Base-by-base conservation (phyloP, 2,797 vertebrate species). In the Mormyrops boulengeri region DNA sequence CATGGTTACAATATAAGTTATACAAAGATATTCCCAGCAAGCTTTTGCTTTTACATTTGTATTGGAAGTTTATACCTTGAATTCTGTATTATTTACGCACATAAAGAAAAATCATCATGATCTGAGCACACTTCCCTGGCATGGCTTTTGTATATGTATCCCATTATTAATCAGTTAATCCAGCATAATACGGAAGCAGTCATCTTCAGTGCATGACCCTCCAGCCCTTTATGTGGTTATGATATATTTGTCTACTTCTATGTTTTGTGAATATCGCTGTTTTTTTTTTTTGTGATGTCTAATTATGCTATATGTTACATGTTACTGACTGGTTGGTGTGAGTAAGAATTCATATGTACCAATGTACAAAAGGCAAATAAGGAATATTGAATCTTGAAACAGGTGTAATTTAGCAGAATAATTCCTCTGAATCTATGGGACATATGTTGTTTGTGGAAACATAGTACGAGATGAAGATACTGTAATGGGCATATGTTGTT, bases 351-450 rank as follows among this genome's bases (percentile, higher is more conserved):
- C 57, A 60, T 7, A n/a, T 60, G 57, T 62, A 62, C 22, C 22
- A 9, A 26, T 62, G 22, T 62, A 62, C 8, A 26, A 26, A 62
- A 62, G 7, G 57, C n/a, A 62, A 26, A 62, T 9, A 62, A 9
- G 60, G 60, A 62, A 26, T 26, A 66, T 1, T 3, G 60, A 80
- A 11, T 44, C 38, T 44, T 44, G 7, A 19, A 44, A 80, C 9
- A 19, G 17, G 17, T 38, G 30, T 80, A 80, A 41, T 80, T 41
- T 96, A 95, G 94, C 94, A 26, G 60, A 66, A 26, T 30, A 66
- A 30, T 66, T 26, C 60, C 22, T 66, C 8, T 66, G 60, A 62
- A 26, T 62, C 22, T 66, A 66, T 66, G 22, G 60, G 60, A 62
- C 60, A 62, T 26, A 26, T 9, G 7, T 62, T 62, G 7, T 26